Conservation (phyloP, 1,140 invertebrate genomes). For the Atta texana region DNA sequence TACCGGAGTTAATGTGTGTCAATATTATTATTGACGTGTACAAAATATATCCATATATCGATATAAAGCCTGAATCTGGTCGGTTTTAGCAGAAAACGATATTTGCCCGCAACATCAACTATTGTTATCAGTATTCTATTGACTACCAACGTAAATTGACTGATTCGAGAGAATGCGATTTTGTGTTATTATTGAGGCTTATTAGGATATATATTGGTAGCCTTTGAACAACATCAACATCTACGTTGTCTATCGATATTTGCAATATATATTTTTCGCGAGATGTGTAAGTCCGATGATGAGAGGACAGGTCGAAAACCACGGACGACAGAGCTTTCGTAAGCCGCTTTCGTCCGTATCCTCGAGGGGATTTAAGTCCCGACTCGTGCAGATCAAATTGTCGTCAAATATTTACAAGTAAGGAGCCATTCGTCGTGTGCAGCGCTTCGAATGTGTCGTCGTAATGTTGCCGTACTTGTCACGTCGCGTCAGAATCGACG, state of each 20-base stretch:
- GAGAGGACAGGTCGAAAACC: conserved; percentile 45
- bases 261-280: conserved; percentile 54
- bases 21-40: conserved; percentile 43
- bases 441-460: conserved; percentile 44
- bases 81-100: conserved; percentile 18
- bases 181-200: conserved; percentile 53
- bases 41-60: conserved; percentile 46
- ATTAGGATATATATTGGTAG: conserved; percentile 33
- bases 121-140: conserved; percentile 32
- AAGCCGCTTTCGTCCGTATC: conserved; percentile 59
- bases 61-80: conserved; percentile 4
- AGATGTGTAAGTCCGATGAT: conserved; percentile 57
- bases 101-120: conserved; percentile 4
- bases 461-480: conserved; percentile 34
- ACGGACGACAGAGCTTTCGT: conserved; percentile 42
- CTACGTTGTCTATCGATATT: conserved; percentile 55
- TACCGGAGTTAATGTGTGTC: conserved; percentile 27
- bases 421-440: conserved; percentile 47
- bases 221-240: conserved; percentile 34
- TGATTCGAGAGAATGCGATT: conserved; percentile 55
- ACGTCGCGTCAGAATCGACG: conserved; percentile 22
- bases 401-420: conserved; percentile 65
- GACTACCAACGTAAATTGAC: conserved; percentile 39
- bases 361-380: conserved; percentile 49
- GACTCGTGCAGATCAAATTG: conserved; percentile 64